Evolutionary conservation across 30 jellyfish, hydroid and myxozoan species (phyloP), one percentile per base, ranked within the genome.

Genomic region (Mastigias papua): DNA sequence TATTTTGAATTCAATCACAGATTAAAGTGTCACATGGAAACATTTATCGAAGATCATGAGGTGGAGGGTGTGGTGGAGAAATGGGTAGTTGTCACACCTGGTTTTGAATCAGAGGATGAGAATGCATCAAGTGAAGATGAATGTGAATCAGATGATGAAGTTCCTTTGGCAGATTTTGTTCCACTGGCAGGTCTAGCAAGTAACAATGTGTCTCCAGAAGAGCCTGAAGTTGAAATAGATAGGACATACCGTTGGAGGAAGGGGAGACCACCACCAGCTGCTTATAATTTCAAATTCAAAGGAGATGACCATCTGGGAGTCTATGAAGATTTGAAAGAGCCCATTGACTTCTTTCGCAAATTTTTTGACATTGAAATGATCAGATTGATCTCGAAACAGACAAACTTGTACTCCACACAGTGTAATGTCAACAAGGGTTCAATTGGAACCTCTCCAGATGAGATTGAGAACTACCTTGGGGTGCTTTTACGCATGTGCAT

Each of bases 71-170:
- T 21, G 85, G 83, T 65, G 50, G 75, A 81, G 92, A 30, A 58
- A n/a, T 82, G 92, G 87, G 73, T 68, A 57, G 70, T 82, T 42
- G 87, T 82, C 16, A 82, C 92, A 46, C 92, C 92, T 21, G 92
- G 92, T 29, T 48, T 67, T 16, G 86, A 70, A 4, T 82, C 87
- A n/a, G 92, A 82, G 68, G 87, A 82, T 82, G 92, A 82, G 37
- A 82, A 48, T n/a, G 85, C 50, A 5, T 67, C 86, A 23, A 51
- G 87, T 82, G 74, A 23, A n/a, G 86, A 70, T 48, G 82, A 80
- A n/a, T 60, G n/a, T 33, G 90, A 66, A n/a, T 42, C 91, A 37
- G 73, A 81, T 34, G 86, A 82, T 26, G 92, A 82, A 9, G 28
- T 46, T 66, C 86, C 91, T 33, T 67, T 82, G 78, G 92, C 69